Evolutionary conservation across 2,888 invertebrate genomes (phyloP), one percentile per base, ranked within the genome.

Genomic region (Caenorhabditis sp.): DNA sequence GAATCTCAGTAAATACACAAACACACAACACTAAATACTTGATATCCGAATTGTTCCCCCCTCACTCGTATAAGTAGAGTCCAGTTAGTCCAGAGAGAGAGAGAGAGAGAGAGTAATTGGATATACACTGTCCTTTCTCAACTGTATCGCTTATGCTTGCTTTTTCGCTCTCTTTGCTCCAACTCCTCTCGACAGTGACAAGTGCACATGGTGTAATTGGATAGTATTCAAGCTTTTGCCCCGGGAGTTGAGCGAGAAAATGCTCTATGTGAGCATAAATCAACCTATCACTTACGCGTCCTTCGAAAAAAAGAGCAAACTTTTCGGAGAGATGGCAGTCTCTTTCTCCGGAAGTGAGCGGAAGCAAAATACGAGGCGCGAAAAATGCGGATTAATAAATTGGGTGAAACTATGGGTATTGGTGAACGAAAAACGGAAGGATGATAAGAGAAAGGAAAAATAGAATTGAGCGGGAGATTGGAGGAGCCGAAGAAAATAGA

Each of bases 201-300:
- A 68, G 68, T 59, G 68, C 68, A 76, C 54, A 63, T 41, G 38
- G 66, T 64, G 75, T 44, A 75, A 75, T 66, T 54, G 73, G 73
- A 73, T 73, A 73, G 73, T 49, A 51, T n/a, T 24, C 51, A 56
- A 47, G 56, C 75, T 64, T 35, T 38, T 72, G 44, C 58, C 54
- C 16, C 8, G 19, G 7, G 19, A 35, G 58, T 26, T 28, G 22
- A 19, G 19, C 16, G 19, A 19, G 47, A 47, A 19, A 19, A 19
- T 38, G 38, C 38, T 38, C 38, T 38, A 38, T 38, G 8, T 49
- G 41, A 58, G 66, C 47, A 59, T 26, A 68, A 64, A 76, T 76
- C 75, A 76, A 66, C 75, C 75, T 68, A 76, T 68, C 76, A 76
- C 56, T 68, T 66, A 47, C 58, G 56, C 47, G 47, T 47, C 54